phyloP scores from a whole-genome alignment of 1,140 invertebrate species.

The Brachionus asplanchnoidis region DNA sequence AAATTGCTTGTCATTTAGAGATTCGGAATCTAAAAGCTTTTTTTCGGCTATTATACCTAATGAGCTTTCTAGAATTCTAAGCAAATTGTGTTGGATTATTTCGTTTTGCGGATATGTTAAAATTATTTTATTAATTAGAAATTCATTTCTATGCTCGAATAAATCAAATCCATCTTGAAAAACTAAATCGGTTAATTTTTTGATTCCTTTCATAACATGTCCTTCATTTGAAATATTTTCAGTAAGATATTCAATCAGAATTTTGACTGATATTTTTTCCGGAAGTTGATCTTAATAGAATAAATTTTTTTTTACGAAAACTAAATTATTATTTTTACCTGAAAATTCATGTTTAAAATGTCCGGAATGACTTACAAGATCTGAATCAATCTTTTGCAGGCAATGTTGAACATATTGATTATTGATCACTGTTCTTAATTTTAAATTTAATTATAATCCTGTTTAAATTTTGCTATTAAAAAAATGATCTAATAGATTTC shows the following conservation, averaged over 20 bases:
- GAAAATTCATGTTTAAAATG: background rate
- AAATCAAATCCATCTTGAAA: background rate
- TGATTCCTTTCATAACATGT: background rate
- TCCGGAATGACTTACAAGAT: background rate
- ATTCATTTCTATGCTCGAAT: background rate
- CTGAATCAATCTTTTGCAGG: background rate
- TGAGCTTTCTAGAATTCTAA: background rate
- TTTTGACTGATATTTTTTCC: background rate
- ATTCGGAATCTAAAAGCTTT: background rate
- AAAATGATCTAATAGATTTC: no score
- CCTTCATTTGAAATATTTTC: background rate
- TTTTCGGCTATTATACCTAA: background rate
- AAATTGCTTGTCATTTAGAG: background rate
- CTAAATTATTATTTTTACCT: background rate
- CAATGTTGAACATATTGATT: slow-evolving; percentile 20
- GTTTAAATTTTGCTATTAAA: no score
- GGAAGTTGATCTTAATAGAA: background rate
- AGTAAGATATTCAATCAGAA: background rate
- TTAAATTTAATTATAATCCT: background rate
- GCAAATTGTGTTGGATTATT: background rate
- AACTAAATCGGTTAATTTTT: background rate
- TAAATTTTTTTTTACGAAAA: background rate
- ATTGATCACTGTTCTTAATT: background rate
- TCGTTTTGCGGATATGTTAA: background rate
- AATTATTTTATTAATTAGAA: background rate